Evolutionary conservation across 2,888 invertebrate genomes (phyloP), one percentile per base, ranked within the genome.

Genomic region (Tachina lurida): DNA sequence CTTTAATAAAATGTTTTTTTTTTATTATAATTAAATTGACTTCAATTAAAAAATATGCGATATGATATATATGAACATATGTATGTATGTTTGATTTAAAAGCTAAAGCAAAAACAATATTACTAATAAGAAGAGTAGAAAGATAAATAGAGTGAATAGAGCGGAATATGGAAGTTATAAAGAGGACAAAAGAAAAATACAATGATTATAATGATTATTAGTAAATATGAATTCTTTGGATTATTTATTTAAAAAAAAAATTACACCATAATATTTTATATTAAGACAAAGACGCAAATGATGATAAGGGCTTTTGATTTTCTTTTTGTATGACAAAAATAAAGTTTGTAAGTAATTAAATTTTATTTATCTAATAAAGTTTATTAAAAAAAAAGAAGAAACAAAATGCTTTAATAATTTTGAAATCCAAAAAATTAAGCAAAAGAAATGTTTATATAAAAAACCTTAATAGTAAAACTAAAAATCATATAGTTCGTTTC

Each of bases 281-380:
- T 82, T 79, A 49, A 74, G 49, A 83, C 68, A 81, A 75, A 81
- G 86, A 86, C 86, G 86, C 73, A 86, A 73, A 56, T 86, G 86
- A 79, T 83, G 86, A 86, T 83, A 86, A 86, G 86, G 86, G 86
- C 86, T 79, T 83, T 75, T 58, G 45, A 54, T 77, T 82, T 58
- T 65, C n/a, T 75, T 70, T 76, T 76, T 74, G 49, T 60, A 74
- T 84, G 70, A 75, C 79, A 81, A 71, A 84, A 84, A 77, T 81
- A 81, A 76, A 86, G 68, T 62, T 68, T 74, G 54, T 78, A 63
- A 78, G 22, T 58, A 31, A 45, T 74, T 68, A n/a, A 22, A 74
- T 78, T 78, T 85, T 77, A 60, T 74, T 76, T 80, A 76, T 79
- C 65, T 79, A 74, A 65, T 82, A 80, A 76, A 73, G 17, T 78